These are phyloP conservation scores for Parotocinclus haroldoi DNA, from an alignment of 2,797 vertebrate genomes.

Conservation along the genomic window DNA sequence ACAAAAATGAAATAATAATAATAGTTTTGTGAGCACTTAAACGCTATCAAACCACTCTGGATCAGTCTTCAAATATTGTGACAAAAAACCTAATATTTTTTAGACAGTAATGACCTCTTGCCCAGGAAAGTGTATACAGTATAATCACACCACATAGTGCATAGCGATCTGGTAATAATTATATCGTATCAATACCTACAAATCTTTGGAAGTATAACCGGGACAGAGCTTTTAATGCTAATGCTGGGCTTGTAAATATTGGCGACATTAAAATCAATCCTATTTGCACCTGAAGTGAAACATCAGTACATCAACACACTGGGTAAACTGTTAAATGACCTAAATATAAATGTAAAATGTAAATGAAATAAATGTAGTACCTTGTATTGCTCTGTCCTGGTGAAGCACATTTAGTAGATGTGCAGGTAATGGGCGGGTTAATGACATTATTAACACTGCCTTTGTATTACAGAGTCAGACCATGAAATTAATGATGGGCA, in stretches of 20 bases:
- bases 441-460: slow-evolving; percentile 17
- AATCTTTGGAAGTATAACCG: slow-evolving; percentile 1
- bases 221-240: slow-evolving; percentile 6
- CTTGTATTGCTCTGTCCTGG: slow-evolving; percentile 23
- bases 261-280: too few relatives aligned
- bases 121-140: background rate
- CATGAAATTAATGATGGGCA: slow-evolving; percentile 79
- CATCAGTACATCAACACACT: too few relatives aligned
- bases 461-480: slow-evolving; percentile 73
- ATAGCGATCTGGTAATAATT: background rate
- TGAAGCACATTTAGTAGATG: slow-evolving; percentile 11
- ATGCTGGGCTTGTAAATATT: background rate
- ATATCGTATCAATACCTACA: background rate
- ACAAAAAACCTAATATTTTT: too few relatives aligned
- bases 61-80: too few relatives aligned
- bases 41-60: too few relatives aligned
- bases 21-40: too few relatives aligned
- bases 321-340: too few relatives aligned
- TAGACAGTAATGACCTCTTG: too few relatives aligned
- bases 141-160: slow-evolving; percentile 1
- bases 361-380: background rate
- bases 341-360: too few relatives aligned
- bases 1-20: too few relatives aligned
- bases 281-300: too few relatives aligned
- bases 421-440: slow-evolving; percentile 3